phyloP scores from a whole-genome alignment of 2,888 invertebrate species.

The Bembecia ichneumoniformis region DNA sequence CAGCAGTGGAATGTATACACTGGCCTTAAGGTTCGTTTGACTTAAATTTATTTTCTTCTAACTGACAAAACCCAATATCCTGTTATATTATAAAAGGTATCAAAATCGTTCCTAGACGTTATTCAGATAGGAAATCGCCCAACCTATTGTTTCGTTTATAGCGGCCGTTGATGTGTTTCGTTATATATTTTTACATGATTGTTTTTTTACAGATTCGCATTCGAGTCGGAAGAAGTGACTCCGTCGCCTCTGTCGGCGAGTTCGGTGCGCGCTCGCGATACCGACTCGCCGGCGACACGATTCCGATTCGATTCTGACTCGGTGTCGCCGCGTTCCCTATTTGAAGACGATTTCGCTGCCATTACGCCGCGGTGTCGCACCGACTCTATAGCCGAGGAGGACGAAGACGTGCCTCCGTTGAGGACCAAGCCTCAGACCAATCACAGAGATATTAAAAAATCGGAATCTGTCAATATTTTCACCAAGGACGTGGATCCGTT shows the following conservation, averaged over 20 bases:
- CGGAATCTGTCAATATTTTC: constrained; percentile 92
- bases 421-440: constrained; percentile 34
- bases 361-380: constrained; percentile 47
- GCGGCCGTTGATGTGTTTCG: no score
- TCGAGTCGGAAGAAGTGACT: constrained; percentile 48
- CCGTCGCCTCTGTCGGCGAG: constrained; percentile 48
- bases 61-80: no score
- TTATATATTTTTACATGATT: no score
- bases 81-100: no score
- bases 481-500: constrained; percentile 89
- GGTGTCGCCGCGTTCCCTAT: constrained; percentile 60
- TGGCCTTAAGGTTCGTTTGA: no score
- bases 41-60: no score
- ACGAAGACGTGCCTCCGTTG: constrained; percentile 56
- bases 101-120: no score
- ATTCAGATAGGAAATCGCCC: no score
- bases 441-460: constrained; percentile 84
- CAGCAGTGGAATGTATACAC: no score
- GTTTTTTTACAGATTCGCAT: constrained; percentile 44
- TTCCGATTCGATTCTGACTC: constrained; percentile 63
- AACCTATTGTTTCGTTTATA: no score
- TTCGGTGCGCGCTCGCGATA: constrained; percentile 40
- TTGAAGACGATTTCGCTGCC: constrained; percentile 80
- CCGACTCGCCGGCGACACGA: constrained; percentile 44
- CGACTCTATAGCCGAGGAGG: constrained; percentile 63